Evolutionary conservation across 2,888 invertebrate species (phyloP).

Genomic region (Andrena flavipes): DNA sequence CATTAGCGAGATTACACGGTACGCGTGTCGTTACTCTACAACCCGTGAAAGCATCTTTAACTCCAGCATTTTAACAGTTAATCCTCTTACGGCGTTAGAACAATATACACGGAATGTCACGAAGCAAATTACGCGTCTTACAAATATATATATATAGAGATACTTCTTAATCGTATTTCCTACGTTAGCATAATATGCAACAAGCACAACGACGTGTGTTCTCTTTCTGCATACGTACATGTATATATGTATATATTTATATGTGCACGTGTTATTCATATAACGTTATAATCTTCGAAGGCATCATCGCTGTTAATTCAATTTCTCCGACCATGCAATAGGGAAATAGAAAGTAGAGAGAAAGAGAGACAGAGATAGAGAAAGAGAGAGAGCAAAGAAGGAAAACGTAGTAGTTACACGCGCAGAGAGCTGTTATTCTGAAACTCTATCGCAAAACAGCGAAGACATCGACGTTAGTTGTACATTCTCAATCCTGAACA

Average conservation of each 20-base stretch:
- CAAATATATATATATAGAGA: slow-evolving; percentile 59
- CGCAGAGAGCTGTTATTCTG: slow-evolving; percentile 55
- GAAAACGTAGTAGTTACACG: slow-evolving; percentile 51
- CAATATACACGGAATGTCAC: slow-evolving; percentile 28
- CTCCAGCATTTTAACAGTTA: slow-evolving; percentile 15
- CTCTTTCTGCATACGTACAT: background rate
- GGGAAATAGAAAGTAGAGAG: slow-evolving; percentile 1
- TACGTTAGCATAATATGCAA: slow-evolving; percentile 27
- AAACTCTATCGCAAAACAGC: slow-evolving; percentile 63
- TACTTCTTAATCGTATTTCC: slow-evolving; percentile 30
- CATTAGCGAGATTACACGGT: slow-evolving; percentile 16
- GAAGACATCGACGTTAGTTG: slow-evolving; percentile 67
- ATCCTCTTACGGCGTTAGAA: slow-evolving; percentile 8
- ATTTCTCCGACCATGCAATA: slow-evolving; percentile 69
- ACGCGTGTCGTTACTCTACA: slow-evolving; percentile 17
- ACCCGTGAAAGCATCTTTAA: slow-evolving; percentile 33
- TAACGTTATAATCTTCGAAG: slow-evolving; percentile 52
- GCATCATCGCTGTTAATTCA: slow-evolving; percentile 63
- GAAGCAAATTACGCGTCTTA: slow-evolving; percentile 47
- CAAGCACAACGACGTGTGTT: background rate
- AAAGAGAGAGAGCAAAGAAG: slow-evolving; percentile 28
- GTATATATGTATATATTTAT: slow-evolving; percentile 30
- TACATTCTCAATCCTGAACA: slow-evolving; percentile 77
- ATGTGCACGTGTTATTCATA: slow-evolving; percentile 53
- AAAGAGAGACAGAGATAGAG: slow-evolving; percentile 6